These are phyloP conservation scores for Philantomba maxwellii DNA, from an alignment of 2,113 vertebrate genomes.

Conservation along the genomic window DNA sequence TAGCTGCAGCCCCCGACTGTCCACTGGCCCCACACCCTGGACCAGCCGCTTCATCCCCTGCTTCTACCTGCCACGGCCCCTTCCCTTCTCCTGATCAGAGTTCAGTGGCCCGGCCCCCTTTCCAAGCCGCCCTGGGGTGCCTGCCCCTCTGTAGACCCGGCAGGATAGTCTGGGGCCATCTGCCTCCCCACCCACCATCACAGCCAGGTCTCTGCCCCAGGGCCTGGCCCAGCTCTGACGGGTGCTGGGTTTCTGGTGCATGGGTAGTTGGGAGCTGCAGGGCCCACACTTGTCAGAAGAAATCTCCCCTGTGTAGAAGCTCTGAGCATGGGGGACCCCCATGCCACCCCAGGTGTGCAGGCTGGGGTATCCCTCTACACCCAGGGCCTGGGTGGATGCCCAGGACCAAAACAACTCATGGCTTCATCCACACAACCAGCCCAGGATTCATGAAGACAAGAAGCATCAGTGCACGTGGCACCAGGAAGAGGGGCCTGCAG, in stretches of 20 bases:
- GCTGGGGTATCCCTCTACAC: too few species aligned
- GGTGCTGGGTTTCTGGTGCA: rapidly evolving
- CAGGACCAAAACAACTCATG: not conserved
- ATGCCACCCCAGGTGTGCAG: not conserved
- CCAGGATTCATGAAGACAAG: rapidly evolving
- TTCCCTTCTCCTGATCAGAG: not conserved
- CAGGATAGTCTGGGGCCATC: rapidly evolving
- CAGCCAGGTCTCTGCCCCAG: not conserved
- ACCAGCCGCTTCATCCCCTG: not conserved
- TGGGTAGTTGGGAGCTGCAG: not conserved
- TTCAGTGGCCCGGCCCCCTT: rapidly evolving
- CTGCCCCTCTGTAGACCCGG: rapidly evolving
- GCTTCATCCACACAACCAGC: not conserved
- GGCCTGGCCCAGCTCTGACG: not conserved
- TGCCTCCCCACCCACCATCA: not conserved
- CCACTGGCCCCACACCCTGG: too few species aligned
- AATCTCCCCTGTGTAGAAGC: not conserved
- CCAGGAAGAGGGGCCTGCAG: not conserved
- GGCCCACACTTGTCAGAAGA: not conserved
- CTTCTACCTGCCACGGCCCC: not conserved
- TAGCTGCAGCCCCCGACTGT: not conserved
- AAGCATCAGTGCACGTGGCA: rapidly evolving
- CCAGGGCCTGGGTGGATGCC: not conserved
- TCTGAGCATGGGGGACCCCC: rapidly evolving
- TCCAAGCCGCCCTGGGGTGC: not conserved